A percentile compares a stretch with the other conserved stretches of the same genome.
Evolutionary conservation across 2,888 invertebrate species (phyloP).

Genomic region (Bombylius major): DNA sequence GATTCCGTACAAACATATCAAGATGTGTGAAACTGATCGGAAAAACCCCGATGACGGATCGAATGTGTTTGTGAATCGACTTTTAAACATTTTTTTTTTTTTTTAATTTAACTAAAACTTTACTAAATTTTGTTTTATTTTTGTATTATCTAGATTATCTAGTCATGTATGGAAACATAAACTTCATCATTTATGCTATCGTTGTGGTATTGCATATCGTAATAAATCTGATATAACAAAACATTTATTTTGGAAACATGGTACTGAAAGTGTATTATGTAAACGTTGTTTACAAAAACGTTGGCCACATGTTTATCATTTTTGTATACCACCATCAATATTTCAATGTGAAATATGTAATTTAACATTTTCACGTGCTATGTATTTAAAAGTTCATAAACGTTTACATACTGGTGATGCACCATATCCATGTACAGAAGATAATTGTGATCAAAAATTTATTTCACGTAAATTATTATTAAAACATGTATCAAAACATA

Average conservation of each 20-base stretch:
- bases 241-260: slow-evolving; percentile 87
- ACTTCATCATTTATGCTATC: slow-evolving; percentile 71
- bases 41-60: too few relatives aligned
- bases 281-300: slow-evolving; percentile 78
- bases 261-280: slow-evolving; percentile 74
- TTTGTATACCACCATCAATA: slow-evolving; percentile 66
- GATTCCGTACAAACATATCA: too few relatives aligned
- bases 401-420: slow-evolving; percentile 59
- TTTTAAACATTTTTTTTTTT: too few relatives aligned
- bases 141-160: slow-evolving; percentile 44
- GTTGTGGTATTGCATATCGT: slow-evolving; percentile 76
- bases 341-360: slow-evolving; percentile 75
- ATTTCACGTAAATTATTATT: slow-evolving; percentile 65
- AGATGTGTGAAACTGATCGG: too few relatives aligned
- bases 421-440: slow-evolving; percentile 60
- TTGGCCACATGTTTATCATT: slow-evolving; percentile 87
- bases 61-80: too few relatives aligned
- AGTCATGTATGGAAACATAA: slow-evolving; percentile 88
- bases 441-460: slow-evolving; percentile 60
- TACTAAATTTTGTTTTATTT: too few relatives aligned
- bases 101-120: too few relatives aligned
- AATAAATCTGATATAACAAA: slow-evolving; percentile 81
- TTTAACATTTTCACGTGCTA: slow-evolving; percentile 59
- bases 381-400: slow-evolving; percentile 72
- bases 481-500: slow-evolving; percentile 58